Conservation (phyloP, 1,140 invertebrate genomes). For the Caenorhabditis tropicalis region DNA sequence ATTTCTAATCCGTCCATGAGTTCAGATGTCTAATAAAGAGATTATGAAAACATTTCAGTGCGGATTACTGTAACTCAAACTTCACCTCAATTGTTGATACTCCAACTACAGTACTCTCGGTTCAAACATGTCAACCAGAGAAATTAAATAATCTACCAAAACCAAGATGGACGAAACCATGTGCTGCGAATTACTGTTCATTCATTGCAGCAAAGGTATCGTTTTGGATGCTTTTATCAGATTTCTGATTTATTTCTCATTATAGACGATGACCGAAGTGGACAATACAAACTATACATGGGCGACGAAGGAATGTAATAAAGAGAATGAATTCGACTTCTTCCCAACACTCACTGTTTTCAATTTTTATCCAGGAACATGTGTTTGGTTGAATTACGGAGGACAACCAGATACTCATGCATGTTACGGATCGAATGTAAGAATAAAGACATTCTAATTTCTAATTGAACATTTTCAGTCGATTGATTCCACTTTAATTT, state of each 20-base stretch:
- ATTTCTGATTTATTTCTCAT: neutral
- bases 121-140: conserved; percentile 27
- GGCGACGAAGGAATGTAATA: conserved; percentile 5
- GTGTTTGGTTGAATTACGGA: conserved; percentile 11
- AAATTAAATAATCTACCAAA: conserved; percentile 13
- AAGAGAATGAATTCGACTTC: conserved; percentile 29
- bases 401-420: conserved; percentile 36
- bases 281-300: conserved; percentile 12
- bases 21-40: too few relatives aligned
- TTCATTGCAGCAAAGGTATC: conserved; percentile 11
- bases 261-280: neutral
- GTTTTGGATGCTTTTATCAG: neutral
- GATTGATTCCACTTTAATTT: neutral
- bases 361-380: conserved; percentile 33
- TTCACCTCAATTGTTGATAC: neutral
- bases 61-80: conserved; percentile 25
- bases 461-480: neutral
- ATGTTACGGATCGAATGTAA: conserved; percentile 16
- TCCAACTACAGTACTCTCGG: neutral
- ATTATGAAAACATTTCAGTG: neutral
- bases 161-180: conserved; percentile 20
- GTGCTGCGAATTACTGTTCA: conserved; percentile 11
- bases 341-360: conserved; percentile 23
- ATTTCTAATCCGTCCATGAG: too few relatives aligned
- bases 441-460: neutral